These are phyloP conservation scores for Euphonia xanthogaster DNA, from an alignment of 2,797 vertebrate species.

Conservation along the genomic window DNA sequence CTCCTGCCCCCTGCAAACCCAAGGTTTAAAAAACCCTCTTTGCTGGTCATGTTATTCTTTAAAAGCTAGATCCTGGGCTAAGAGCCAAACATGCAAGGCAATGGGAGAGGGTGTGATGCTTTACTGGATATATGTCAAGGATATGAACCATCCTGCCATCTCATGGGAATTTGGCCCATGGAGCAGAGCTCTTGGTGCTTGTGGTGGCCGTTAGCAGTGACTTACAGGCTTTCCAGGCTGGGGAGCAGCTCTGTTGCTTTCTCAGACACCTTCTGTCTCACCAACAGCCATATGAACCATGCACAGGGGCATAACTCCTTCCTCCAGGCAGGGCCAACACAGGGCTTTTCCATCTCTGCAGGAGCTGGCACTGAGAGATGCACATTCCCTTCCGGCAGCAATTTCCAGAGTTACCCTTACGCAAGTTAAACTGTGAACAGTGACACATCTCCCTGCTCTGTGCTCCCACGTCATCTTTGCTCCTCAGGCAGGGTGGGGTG, in stretches of 20 bases:
- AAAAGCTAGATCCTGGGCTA: neutral
- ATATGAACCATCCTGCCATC: neutral
- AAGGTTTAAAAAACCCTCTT: conserved; percentile 12
- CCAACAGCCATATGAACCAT: neutral
- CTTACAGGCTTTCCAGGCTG: neutral
- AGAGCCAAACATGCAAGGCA: neutral
- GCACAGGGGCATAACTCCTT: neutral
- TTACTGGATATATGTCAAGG: neutral
- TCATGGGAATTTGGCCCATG: neutral
- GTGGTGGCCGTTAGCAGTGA: neutral
- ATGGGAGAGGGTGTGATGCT: neutral
- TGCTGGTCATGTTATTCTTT: neutral
- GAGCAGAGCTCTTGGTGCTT: neutral
- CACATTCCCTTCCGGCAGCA: neutral
- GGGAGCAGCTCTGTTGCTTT: neutral
- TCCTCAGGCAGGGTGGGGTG: neutral
- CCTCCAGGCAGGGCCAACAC: neutral
- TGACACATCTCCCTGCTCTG: neutral
- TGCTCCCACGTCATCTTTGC: neutral
- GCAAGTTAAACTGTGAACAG: neutral
- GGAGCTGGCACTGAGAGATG: rapidly evolving
- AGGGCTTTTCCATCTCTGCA: neutral
- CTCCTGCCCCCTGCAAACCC: neutral
- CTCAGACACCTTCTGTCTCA: neutral
- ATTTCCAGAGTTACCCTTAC: neutral